Base-by-base conservation (phyloP, 2,797 vertebrate genomes). In the Sparidentex hasta region DNA sequence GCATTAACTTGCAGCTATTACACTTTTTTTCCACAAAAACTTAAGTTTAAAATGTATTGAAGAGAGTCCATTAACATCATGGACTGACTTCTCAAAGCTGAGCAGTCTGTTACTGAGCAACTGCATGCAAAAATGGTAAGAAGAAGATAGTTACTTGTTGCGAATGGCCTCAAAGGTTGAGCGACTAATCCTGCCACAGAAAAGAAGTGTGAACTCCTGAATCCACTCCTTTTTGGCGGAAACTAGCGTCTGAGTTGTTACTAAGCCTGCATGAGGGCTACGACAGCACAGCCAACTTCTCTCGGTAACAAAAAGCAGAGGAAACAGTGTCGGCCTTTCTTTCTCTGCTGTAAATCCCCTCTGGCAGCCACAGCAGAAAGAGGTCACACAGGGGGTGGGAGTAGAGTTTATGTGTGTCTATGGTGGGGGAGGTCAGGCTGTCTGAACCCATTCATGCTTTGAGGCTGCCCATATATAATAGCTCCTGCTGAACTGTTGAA, bases 401-500 rank as follows among this genome's bases (percentile, higher is more conserved):
- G 69, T 8, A 1, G 55, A 52, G 61, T 80, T 46, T 61, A 63
- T 71, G 57, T 48, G 67, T 23, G 25, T 44, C 43, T 59, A 74
- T 57, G 54, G 55, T 58, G 78, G 74, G 81, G 79, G 63, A 63
- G 79, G 86, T 79, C 86, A 64, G 76, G 21, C 78, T 86, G 78
- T 87, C 83, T 87, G 57, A 84, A 51, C 41, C 64, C 61, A 88
- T 91, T 92, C 81, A 76, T 65, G 65, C 55, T 87, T 69, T 73
- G 73, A 76, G 74, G 51, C 56, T 75, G 64, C 70, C 38, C 65
- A 63, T 58, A 62, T 2, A 82, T 71, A 85, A 84, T 25, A 67
- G 78, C 58, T 66, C 41, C 67, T 52, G 66, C 50, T 71, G 21
- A 58, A 74, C 38, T 25, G 69, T 13, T 52, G 48, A 50, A 41